Base-by-base conservation (phyloP, 1,140 invertebrate genomes). In the Drosophila persimilis region DNA sequence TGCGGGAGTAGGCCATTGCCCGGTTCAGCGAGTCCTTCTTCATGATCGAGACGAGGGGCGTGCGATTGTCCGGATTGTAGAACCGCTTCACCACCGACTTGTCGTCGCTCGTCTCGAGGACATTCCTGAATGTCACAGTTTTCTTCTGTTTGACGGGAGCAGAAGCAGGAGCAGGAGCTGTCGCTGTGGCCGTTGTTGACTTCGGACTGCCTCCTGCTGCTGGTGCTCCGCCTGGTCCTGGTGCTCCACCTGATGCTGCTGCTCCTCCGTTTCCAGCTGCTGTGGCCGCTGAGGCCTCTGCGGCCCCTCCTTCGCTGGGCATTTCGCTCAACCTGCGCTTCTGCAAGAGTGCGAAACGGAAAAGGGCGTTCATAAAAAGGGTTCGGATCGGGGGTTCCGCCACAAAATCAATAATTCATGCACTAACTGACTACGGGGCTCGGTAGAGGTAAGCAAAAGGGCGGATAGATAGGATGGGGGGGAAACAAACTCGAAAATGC, bases 101-200 rank as follows among this genome's bases (percentile, higher is more conserved):
- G 71, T 91, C 91, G 66, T 91, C 91, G 70, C 91, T 91, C 20
- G 90, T 91, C 45, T 91, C 91, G 20, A 91, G 77, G 54, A 91
- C 90, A 55, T 90, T 91, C 69, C 89, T 90, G 52, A 91, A 91
- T 31, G 91, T 91, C 13, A 91, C 91, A 35, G 89, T 91, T 66
- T 91, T 91, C 77, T 91, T 91, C 62, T 83, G 89, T 51, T 91
- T 89, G 2, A 50, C 31, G 39, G 48, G 9, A 29, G 17, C 17
- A 17, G 17, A 17, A 1, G 17, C 17, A 17, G 22, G 24, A 31
- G 48, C n/a, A 29, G 58, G 11, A 43, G 24, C 15, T 24, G 59
- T n/a, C 1, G 45, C 31, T 35, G 51, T 13, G 54, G 53, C 26
- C 11, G 17, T 7, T 46, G n/a, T 43, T 31, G 45, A 26, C 26